Evolutionary conservation across 2,797 vertebrate species (phyloP), one percentile per base, ranked within the genome.

Genomic region (Enteromius radiatus): DNA sequence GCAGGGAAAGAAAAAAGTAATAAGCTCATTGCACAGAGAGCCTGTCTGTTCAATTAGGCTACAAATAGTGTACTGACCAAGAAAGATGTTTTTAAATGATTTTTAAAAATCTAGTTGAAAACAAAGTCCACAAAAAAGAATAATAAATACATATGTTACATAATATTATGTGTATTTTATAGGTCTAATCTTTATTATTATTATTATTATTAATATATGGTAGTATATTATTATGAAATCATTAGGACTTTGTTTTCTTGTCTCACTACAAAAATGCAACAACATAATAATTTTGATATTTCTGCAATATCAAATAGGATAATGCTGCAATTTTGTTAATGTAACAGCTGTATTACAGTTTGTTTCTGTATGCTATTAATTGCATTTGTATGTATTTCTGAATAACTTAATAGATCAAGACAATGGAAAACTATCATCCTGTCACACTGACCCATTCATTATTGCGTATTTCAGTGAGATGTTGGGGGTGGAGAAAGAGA

Each of bases 401-500:
- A 56, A 56, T 33, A 73, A 49, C 17, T 31, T 9, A 3, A 69
- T 45, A 45, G 4, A 28, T 14, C 17, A 11, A 17, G n/a, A 36
- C 4, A 1, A 5, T 21, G 10, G n/a, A 73, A 59, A 38, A 59
- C 7, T 15, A 33, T 28, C 17, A 21, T 43, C 15, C 21, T 8
- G 4, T 21, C 1, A 61, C 28, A 28, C 26, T 76, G 12, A 59
- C 31, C 31, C 21, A 36, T 41, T 54, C 4, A 45, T 38, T 38
- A 52, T 26, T 63, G 43, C 1, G 3, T 64, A 23, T 74, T 84
- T 82, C 12, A 26, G 76, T 56, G 74, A 67, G 80, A 19, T 36
- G 47, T 43, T 47, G 38, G 52, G 49, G 76, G 87, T 86, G 88
- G 85, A 86, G 88, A 84, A 85, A 9, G 7, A 71, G 63, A 80